Base-by-base conservation (phyloP, 2,797 vertebrate species). In the Anguilla pacifica region DNA sequence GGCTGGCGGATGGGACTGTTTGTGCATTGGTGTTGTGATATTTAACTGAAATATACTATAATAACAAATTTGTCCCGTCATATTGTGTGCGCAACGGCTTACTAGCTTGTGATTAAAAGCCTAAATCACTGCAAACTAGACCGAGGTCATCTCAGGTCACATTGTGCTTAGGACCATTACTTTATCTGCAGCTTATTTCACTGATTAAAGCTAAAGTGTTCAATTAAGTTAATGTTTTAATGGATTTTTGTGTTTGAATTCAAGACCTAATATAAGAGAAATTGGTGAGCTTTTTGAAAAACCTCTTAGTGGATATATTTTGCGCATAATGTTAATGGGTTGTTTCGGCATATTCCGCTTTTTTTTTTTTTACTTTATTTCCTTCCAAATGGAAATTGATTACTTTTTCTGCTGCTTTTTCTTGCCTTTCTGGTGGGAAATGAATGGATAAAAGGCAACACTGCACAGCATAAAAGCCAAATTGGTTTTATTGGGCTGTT, bases 171-270 rank as follows among this genome's bases (percentile, higher is more conserved):
- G 64, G 28, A 13, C 31, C 4, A 74, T 74, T 74, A n/a, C 5
- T 15, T 35, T 74, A 35, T 74, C 70, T 74, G 31, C 70, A 74
- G 70, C 2, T 15, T 35, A 74, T 74, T 74, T 35, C 70, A 74
- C 28, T 35, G 28, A 74, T 31, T 35, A 74, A 74, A 74, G 10
- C 28, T 15, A 74, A 74, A 74, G 70, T 74, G 28, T 31, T 31
- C 67, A 28, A 72, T 11, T 72, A 25, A 22, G 25, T 72, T 72
- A 39, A 74, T 74, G 70, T 15, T 74, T 74, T 74, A 74, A 74
- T 74, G 70, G 70, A 31, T 74, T 74, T 74, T 74, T 74, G 28
- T 74, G 31, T 74, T 31, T 74, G 70, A 74, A 74, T 74, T 74
- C 28, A 74, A 74, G 70, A 74, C 70, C 70, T 74, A 74, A 74